Percentiles rank a stretch among this genome's conserved stretches.
These are phyloP conservation scores for Nyleta sp. DNA, from an alignment of 2,888 invertebrate genomes.

Conservation along the genomic window DNA sequence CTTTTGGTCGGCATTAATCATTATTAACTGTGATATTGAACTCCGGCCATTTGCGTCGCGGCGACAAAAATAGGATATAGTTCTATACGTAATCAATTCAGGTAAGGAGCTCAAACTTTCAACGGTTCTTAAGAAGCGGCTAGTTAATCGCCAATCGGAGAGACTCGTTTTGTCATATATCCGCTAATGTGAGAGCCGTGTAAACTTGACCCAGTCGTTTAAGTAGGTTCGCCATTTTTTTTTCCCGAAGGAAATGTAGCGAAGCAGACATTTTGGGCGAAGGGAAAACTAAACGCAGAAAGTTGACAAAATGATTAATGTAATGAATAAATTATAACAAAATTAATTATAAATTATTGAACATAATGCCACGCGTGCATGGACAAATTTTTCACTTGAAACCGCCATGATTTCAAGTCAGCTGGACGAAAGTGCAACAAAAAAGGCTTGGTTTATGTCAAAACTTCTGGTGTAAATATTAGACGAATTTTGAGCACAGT, in stretches of 20 bases:
- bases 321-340: no score
- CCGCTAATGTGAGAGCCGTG: conserved; percentile 56
- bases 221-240: conserved; percentile 59
- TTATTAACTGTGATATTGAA: conserved; percentile 20
- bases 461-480: no score
- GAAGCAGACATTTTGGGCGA: conserved; percentile 18
- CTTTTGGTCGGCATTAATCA: conserved; percentile 23
- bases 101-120: conserved; percentile 64
- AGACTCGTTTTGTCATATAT: conserved; percentile 65
- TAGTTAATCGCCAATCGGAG: conserved; percentile 65
- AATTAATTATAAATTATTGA: no score
- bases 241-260: conserved; percentile 32
- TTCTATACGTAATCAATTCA: conserved; percentile 59
- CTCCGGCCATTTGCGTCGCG: conserved; percentile 25
- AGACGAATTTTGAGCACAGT: no score
- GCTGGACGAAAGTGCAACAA: no score
- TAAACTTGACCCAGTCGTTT: conserved; percentile 52
- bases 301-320: no score
- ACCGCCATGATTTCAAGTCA: no score
- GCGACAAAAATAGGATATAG: conserved; percentile 43
- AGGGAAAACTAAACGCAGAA: neutral
- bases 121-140: conserved; percentile 59
- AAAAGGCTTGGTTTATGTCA: no score
- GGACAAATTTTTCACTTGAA: no score
- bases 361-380: no score